Conservation (phyloP, 2,888 invertebrate species). For the Pemphredon lugubris region DNA sequence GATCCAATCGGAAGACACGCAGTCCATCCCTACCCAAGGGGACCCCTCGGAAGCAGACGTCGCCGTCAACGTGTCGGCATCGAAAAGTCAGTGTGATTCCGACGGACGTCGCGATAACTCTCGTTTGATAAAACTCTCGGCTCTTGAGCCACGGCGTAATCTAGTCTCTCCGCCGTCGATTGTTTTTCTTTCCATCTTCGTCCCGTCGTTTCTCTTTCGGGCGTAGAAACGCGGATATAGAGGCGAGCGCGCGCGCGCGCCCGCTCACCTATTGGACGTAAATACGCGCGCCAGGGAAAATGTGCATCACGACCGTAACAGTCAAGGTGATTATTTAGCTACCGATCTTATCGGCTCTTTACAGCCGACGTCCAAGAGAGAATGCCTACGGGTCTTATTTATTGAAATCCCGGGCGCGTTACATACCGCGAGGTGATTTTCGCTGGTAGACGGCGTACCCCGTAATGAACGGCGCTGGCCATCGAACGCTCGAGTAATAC, state of each 20-base stretch:
- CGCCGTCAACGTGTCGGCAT: conserved; percentile 31
- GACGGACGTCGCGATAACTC: conserved; percentile 45
- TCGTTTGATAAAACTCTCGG: conserved; percentile 44
- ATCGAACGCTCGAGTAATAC: no score
- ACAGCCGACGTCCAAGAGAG: conserved; percentile 12
- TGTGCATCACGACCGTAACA: conserved; percentile 66
- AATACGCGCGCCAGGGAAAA: conserved; percentile 47
- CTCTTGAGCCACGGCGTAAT: neutral
- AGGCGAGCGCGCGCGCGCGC: no score
- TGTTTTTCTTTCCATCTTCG: neutral
- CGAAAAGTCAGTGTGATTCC: conserved; percentile 55
- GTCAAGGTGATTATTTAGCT: conserved; percentile 65
- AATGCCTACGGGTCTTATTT: conserved; percentile 36
- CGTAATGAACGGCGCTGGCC: neutral
- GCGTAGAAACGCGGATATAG: conserved; percentile 19
- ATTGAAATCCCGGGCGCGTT: conserved; percentile 40
- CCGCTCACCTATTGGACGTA: no score
- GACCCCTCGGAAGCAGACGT: conserved; percentile 36
- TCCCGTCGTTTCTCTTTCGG: neutral
- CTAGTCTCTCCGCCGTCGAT: neutral
- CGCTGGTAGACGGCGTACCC: neutral
- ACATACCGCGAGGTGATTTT: conserved; percentile 27
- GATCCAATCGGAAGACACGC: conserved; percentile 29
- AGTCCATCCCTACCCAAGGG: conserved; percentile 25
- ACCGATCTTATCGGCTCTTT: conserved; percentile 46